A percentile compares a stretch with the other conserved stretches of the same genome.
Conservation (phyloP, 37 sponge, comb jelly and placozoan species). For the Ephydatia muelleri region DNA sequence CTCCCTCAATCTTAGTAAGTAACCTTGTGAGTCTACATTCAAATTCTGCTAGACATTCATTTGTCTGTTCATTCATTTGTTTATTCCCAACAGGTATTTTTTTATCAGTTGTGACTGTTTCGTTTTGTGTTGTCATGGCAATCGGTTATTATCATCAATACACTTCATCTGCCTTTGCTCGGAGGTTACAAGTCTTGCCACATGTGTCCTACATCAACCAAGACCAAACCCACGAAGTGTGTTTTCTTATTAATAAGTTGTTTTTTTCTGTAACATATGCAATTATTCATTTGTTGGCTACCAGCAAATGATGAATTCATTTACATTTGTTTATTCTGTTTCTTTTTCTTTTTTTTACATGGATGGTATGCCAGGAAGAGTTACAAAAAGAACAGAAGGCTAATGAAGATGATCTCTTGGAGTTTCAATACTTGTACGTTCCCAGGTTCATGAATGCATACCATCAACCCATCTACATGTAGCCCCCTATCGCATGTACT, state of each 20-base stretch:
- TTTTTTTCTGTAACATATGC: too few species aligned
- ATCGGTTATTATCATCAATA: not conserved
- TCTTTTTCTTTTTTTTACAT: too few species aligned
- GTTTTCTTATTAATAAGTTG: not conserved
- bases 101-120: not conserved
- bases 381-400: not conserved
- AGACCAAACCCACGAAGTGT: not conserved
- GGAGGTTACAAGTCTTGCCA: not conserved
- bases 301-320: too few species aligned
- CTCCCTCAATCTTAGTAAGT: not conserved
- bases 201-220: not conserved
- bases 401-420: not conserved
- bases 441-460: not conserved
- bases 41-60: not conserved
- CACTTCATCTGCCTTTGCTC: not conserved
- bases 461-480: not conserved
- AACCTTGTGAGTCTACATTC: not conserved
- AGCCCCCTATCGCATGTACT: too few species aligned
- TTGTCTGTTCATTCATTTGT: not conserved
- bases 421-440: not conserved
- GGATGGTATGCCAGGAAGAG: slow-evolving; percentile 1
- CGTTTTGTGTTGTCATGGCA: not conserved
- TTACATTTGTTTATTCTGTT: not conserved
- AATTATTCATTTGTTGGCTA: too few species aligned
- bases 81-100: not conserved